Conservation (phyloP, 2,113 vertebrate genomes). For the Calonectris borealis region DNA sequence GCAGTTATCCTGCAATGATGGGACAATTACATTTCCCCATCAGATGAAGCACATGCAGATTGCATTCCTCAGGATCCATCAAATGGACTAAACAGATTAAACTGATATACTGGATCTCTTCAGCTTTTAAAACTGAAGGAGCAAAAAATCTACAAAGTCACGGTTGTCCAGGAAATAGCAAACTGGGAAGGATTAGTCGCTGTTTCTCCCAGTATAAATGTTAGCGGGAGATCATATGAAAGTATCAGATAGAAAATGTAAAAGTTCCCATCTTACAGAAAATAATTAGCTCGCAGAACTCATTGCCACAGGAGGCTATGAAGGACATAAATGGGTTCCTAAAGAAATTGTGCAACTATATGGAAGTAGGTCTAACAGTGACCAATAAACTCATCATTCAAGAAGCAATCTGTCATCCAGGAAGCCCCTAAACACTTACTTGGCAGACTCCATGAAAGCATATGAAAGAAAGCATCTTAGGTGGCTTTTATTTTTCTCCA, state of each 20-base stretch:
- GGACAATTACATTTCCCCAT: neutral
- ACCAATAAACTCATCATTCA: neutral
- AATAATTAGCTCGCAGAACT: neutral
- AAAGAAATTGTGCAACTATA: neutral
- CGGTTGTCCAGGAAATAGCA: rapidly evolving
- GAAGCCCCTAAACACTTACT: neutral
- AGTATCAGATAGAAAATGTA: neutral
- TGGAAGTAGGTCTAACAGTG: neutral
- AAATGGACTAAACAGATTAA: neutral
- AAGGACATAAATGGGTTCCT: neutral
- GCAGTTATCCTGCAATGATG: neutral
- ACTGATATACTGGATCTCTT: neutral
- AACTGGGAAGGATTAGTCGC: neutral
- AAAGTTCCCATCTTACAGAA: neutral
- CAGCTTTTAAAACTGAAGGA: neutral
- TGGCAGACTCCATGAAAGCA: neutral
- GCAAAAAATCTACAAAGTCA: neutral
- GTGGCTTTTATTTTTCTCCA: neutral
- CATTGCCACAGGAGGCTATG: neutral
- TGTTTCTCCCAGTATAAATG: neutral
- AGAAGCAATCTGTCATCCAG: neutral
- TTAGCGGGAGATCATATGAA: neutral
- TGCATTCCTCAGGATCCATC: neutral
- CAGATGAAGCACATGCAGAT: neutral
- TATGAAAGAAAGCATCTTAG: neutral